These are phyloP conservation scores for Coendou prehensilis DNA, from an alignment of 2,797 vertebrate species.

Conservation along the genomic window DNA sequence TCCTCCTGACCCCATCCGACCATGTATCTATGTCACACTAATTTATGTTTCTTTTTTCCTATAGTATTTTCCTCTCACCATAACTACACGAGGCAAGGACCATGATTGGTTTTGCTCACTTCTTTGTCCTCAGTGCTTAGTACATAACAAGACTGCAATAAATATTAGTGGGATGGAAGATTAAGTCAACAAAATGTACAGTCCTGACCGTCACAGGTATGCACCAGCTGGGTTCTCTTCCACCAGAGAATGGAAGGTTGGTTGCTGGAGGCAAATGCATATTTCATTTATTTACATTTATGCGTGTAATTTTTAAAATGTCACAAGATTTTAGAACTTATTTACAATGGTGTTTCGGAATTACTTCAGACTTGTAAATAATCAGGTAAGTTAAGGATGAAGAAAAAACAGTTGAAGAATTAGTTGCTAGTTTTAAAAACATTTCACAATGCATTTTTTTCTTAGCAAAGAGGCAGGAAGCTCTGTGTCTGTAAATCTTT, in stretches of 20 bases:
- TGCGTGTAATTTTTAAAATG: constrained; percentile 9
- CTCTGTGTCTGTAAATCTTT: constrained; percentile 37
- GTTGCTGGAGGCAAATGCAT: background rate
- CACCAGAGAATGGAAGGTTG: background rate
- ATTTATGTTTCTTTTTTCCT: background rate
- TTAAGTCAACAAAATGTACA: background rate
- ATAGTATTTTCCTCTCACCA: background rate
- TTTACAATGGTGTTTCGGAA: constrained; percentile 10
- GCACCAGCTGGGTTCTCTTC: background rate
- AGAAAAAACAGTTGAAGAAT: constrained; percentile 16
- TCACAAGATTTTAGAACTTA: constrained; percentile 57
- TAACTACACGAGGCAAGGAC: background rate
- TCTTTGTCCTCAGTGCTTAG: background rate
- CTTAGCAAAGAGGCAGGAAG: constrained; percentile 60
- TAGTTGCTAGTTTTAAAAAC: constrained; percentile 60
- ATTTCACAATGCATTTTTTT: constrained; percentile 45
- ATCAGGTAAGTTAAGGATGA: background rate
- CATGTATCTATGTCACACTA: background rate
- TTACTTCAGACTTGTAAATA: constrained; percentile 58
- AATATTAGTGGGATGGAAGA: background rate
- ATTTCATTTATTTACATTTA: constrained; percentile 44
- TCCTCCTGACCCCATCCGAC: background rate
- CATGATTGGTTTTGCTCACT: background rate
- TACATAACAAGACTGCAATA: background rate
- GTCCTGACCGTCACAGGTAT: background rate